Evolutionary conservation across 2,888 invertebrate genomes (phyloP).

Genomic region (Melipona beecheii): DNA sequence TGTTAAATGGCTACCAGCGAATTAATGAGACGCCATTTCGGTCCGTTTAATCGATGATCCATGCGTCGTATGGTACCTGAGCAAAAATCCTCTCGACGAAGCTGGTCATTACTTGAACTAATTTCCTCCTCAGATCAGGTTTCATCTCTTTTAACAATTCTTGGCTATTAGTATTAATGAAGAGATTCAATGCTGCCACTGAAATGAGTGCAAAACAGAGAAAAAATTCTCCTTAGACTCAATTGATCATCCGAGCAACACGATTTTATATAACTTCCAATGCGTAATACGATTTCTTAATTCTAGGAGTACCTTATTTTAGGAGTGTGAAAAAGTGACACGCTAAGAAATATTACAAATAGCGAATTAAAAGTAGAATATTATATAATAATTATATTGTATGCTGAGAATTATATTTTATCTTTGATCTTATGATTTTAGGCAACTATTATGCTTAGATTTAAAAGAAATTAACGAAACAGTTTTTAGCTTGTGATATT

Average conservation of each 20-base stretch:
- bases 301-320: no score
- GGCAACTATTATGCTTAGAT: no score
- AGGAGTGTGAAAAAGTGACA: background rate
- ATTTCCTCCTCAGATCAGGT: conserved; percentile 91
- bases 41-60: conserved; percentile 85
- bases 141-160: conserved; percentile 95
- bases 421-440: no score
- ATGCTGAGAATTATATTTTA: no score
- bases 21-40: background rate
- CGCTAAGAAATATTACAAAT: no score
- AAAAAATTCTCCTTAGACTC: background rate
- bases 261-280: no score
- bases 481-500: no score
- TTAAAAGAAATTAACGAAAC: no score
- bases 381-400: no score
- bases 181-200: conserved; percentile 94
- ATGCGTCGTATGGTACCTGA: conserved; percentile 91
- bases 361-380: no score
- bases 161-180: conserved; percentile 94
- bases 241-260: background rate
- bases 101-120: conserved; percentile 90
- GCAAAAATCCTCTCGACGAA: conserved; percentile 91
- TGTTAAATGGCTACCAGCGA: no score
- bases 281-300: background rate
- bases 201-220: conserved; percentile 61